Evolutionary conservation across 2,888 invertebrate species (phyloP).

Genomic region (Scaptomyza tumidula): DNA sequence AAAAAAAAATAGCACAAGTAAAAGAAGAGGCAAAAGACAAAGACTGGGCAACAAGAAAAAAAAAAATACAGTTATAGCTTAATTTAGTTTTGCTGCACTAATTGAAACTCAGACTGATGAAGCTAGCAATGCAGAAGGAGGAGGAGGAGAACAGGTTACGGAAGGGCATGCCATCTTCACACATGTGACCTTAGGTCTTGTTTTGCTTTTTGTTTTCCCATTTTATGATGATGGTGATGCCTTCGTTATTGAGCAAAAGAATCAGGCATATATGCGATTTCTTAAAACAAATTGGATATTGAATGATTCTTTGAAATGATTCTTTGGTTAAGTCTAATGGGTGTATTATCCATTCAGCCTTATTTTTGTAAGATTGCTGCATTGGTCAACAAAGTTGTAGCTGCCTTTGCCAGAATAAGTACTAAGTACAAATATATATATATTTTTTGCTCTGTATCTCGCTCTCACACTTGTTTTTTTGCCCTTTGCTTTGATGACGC

Average conservation of each 20-base stretch:
- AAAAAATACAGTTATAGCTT: constrained; percentile 57
- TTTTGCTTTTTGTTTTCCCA: constrained; percentile 22
- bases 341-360: too few species aligned
- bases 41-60: not conserved
- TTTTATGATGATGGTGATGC: constrained; percentile 14
- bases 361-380: too few species aligned
- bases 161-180: constrained; percentile 52
- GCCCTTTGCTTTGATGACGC: constrained; percentile 43
- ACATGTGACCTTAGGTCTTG: constrained; percentile 51
- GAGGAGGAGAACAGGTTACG: constrained; percentile 1
- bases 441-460: not conserved
- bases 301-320: too few species aligned
- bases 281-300: too few species aligned
- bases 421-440: too few species aligned
- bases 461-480: not conserved
- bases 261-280: not conserved
- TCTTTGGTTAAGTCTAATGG: too few species aligned
- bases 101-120: constrained; percentile 65
- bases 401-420: too few species aligned
- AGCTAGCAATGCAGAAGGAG: not conserved
- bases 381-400: too few species aligned
- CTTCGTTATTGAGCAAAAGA: constrained; percentile 5
- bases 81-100: constrained; percentile 71
- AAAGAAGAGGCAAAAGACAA: not conserved
- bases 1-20: not conserved